Percentiles rank a stretch among this genome's conserved stretches.
Conservation (phyloP, 1,140 invertebrate species). For the Drosophila pseudoobscura region DNA sequence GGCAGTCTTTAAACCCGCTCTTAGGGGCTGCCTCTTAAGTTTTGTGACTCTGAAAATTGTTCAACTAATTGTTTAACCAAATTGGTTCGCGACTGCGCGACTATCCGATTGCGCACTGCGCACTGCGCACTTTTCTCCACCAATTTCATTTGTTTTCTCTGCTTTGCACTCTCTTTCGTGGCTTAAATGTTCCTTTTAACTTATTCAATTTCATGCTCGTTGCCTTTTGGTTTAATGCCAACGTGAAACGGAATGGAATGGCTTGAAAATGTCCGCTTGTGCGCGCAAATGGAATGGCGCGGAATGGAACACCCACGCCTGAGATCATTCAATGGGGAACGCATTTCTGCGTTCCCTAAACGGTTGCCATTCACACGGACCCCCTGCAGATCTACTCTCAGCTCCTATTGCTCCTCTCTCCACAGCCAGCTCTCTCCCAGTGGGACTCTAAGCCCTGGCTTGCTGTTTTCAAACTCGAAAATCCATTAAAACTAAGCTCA, state of each 20-base stretch:
- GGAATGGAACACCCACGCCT: constrained; percentile 2
- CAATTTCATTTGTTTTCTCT: neutral
- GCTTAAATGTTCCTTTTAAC: constrained; percentile 67
- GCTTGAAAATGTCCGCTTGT: neutral
- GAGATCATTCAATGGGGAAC: no score
- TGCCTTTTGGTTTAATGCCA: constrained; percentile 37
- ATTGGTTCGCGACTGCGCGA: constrained; percentile 61
- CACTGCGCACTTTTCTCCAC: neutral
- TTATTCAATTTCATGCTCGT: constrained; percentile 72
- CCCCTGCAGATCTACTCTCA: no score
- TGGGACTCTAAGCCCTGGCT: no score
- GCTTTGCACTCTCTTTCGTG: constrained; percentile 22
- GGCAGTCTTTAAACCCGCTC: no score
- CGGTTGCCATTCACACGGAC: no score
- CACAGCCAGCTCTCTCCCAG: no score
- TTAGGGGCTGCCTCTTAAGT: constrained; percentile 1
- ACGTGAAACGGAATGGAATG: constrained; percentile 35
- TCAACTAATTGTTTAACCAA: constrained; percentile 59
- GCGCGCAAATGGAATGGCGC: neutral
- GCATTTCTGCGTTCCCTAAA: no score
- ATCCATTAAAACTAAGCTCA: no score
- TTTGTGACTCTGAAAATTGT: constrained; percentile 43
- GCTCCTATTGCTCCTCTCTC: no score
- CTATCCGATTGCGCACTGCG: constrained; percentile 9
- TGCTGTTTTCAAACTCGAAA: no score